Evolutionary conservation across 2,797 vertebrate species (phyloP).

Genomic region (Catamblyrhynchus diadema): DNA sequence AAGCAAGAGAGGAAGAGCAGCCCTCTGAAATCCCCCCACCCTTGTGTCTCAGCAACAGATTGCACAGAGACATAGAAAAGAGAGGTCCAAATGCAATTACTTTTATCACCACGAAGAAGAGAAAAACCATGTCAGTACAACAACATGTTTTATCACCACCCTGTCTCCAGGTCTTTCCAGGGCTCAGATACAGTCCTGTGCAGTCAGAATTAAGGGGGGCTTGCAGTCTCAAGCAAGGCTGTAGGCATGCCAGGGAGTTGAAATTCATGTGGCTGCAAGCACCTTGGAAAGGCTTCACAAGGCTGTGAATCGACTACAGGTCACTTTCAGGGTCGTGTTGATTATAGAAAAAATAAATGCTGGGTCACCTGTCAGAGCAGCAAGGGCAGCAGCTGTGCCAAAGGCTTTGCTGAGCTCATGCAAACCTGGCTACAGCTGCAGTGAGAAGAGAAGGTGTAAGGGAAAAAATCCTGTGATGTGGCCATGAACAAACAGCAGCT

Average conservation of each 20-base stretch:
- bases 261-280: not conserved
- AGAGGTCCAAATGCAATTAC: not conserved
- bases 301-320: not conserved
- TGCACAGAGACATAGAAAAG: not conserved
- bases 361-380: not conserved
- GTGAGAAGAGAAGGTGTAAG: not conserved
- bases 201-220: not conserved
- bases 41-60: not conserved
- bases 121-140: not conserved
- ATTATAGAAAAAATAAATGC: not conserved
- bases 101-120: not conserved
- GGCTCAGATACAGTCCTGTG: not conserved
- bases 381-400: not conserved
- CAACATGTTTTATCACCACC: not conserved
- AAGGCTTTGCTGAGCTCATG: not conserved
- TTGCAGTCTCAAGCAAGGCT: not conserved
- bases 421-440: not conserved
- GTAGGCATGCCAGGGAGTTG: fast-evolving
- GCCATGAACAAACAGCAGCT: not conserved
- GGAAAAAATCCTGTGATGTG: not conserved
- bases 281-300: not conserved
- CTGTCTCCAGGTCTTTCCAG: not conserved
- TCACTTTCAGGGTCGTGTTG: not conserved
- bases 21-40: not conserved
- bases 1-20: not conserved